A percentile compares a stretch with the other conserved stretches of the same genome.
Evolutionary conservation across 2,113 vertebrate genomes (phyloP).

Genomic region (Peucedramus taeniatus): DNA sequence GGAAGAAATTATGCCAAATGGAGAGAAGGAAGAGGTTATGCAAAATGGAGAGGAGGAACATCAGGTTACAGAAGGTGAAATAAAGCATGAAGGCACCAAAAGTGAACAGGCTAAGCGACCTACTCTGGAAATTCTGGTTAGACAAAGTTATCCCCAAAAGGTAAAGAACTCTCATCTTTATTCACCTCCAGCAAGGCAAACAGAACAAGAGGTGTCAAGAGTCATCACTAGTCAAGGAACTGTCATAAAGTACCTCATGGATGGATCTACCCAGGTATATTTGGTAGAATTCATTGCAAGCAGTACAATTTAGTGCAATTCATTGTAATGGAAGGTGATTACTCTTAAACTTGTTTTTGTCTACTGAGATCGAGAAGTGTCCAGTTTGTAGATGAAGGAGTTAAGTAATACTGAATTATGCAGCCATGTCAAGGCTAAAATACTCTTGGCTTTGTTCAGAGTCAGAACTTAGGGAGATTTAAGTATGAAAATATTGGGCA

Average conservation of each 20-base stretch:
- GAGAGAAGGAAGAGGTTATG: neutral
- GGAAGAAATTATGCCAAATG: neutral
- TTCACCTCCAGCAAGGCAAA: neutral
- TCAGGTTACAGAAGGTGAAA: neutral
- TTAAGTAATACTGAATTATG: neutral
- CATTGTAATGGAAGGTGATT: neutral
- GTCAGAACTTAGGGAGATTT: neutral
- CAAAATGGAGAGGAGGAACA: neutral
- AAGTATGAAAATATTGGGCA: neutral
- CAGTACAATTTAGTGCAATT: neutral
- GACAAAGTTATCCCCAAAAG: constrained; percentile 80
- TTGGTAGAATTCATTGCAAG: neutral
- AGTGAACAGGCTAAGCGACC: neutral
- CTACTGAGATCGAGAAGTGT: neutral
- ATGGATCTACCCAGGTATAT: constrained; percentile 85
- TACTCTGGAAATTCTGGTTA: constrained; percentile 72
- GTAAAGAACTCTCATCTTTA: constrained; percentile 55
- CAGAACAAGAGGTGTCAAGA: constrained; percentile 79
- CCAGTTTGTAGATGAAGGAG: neutral
- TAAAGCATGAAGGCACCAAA: neutral
- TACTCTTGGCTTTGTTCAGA: neutral
- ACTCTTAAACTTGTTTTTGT: neutral
- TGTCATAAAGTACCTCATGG: constrained; percentile 83
- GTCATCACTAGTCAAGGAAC: constrained; percentile 82
- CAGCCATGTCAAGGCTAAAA: neutral